Evolutionary conservation across 1,140 invertebrate genomes (phyloP), one percentile per base, ranked within the genome.

Genomic region (Choristoneura fumiferana): DNA sequence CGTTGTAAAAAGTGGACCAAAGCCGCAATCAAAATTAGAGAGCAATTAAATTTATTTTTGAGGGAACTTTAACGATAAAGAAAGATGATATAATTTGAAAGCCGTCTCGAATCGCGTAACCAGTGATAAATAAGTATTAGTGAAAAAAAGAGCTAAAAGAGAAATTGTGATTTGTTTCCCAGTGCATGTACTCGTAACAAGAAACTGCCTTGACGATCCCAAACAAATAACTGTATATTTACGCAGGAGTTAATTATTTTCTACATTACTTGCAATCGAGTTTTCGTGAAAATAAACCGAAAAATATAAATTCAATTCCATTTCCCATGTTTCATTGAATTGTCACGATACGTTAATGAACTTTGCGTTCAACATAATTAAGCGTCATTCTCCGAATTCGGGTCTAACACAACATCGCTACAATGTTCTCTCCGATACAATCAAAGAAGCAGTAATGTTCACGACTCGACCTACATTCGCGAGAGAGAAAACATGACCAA

Each of bases 401-500:
- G 60, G 58, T 62, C 53, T 59, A 65, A 62, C 62, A 53, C 63
- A 57, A 73, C 65, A 78, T 80, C 77, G 69, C 66, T 5, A 53
- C 55, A 63, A 45, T 52, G 58, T 54, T 57, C 35, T 78, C 66
- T 69, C 60, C 60, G 60, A 80, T 70, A 76, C 74, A 78, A 83
- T 76, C 72, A 67, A 69, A 66, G 65, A 69, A 66, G 65, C 69
- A 73, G 71, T 75, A 76, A 75, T 65, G 73, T 73, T 80, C 74
- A 70, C 69, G 71, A 71, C 69, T 67, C 76, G 78, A 76, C 81
- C 76, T 60, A 82, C 73, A 81, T 84, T 69, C 60, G 58, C 62
- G 71, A 80, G 81, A 78, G 78, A 81, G 83, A 84, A 79, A 78
- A 77, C 73, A 67, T 72, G 65, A 65, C 55, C 76, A 69, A 72